Base-by-base conservation (phyloP, 2,113 vertebrate species). In the Motacilla alba region DNA sequence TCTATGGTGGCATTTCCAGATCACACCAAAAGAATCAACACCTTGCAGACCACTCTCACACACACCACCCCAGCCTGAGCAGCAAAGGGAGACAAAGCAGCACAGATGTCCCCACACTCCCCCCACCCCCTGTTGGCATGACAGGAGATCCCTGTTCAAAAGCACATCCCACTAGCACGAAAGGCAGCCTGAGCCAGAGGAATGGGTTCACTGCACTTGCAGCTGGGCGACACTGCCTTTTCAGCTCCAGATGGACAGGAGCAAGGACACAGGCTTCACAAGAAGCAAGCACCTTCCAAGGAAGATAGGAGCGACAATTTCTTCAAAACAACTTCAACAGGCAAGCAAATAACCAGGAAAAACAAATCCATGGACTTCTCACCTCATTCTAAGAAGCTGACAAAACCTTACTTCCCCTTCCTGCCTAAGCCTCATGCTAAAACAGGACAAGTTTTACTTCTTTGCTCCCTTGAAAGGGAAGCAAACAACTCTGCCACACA, bases 171-270 rank as follows among this genome's bases (percentile, higher is more conserved):
- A 1, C 49, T 4, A 31, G 44, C 67, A 60, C 0, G 14, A 55
- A n/a, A 73, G 39, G 33, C 6, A 8, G 47, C 2, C 28, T 13
- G 28, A 89, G 37, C 7, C 2, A 0, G 6, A 55, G 18, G 30
- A 72, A 43, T 0, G 8, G 27, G n/a, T n/a, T 76, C 33, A 15
- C 17, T 3, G 11, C 2, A 1, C n/a, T 56, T 2, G 1, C 35
- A 68, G 58, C 60, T 35, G 62, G 14, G 23, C 37, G 63, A 50
- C 1, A 7, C 15, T 30, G 22, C 24, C 22, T 56, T 67, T 83
- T 52, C 15, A 47, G 75, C 75, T 21, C 37, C 50, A 68, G 13
- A 60, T 1, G 2, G 79, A 66, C 83, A 58, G 22, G 11, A 96
- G 56, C 33, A 80, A 81, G 59, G 24, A 53, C 50, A 62, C 0